These are phyloP conservation scores for Eupsittula cactorum DNA, from an alignment of 2,113 vertebrate genomes.

Conservation along the genomic window DNA sequence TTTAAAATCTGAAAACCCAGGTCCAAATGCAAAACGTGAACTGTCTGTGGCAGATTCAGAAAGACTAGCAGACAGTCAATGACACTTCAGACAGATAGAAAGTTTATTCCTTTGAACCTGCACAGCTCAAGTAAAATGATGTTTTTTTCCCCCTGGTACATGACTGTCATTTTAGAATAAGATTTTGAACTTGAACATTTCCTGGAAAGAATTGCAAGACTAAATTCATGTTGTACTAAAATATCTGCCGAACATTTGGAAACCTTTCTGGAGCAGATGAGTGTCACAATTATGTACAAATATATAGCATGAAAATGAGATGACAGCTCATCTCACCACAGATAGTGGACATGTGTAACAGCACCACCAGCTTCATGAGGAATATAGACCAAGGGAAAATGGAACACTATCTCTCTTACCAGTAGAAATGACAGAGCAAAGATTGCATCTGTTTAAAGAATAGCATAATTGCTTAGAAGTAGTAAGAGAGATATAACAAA, in stretches of 20 bases:
- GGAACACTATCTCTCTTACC: neutral
- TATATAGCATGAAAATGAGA: neutral
- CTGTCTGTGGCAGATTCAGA: neutral
- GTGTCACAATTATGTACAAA: neutral
- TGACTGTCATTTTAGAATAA: neutral
- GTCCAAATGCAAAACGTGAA: neutral
- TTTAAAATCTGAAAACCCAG: neutral
- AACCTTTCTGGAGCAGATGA: neutral
- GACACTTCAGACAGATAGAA: neutral
- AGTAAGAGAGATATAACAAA: neutral
- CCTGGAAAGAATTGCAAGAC: neutral
- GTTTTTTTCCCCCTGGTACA: neutral
- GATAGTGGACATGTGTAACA: neutral
- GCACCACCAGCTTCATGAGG: neutral
- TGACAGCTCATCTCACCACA: neutral
- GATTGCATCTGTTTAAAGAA: neutral
- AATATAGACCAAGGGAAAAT: neutral
- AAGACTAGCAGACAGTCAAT: neutral
- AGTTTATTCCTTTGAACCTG: neutral
- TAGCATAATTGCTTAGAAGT: rapidly evolving
- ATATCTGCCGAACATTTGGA: neutral
- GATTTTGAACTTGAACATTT: neutral
- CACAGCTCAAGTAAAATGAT: neutral
- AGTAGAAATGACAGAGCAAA: neutral
- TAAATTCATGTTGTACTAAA: neutral